Percentiles rank a stretch among this genome's conserved stretches.
These are phyloP conservation scores for Agrotis exclamationis DNA, from an alignment of 2,888 invertebrate species.

Conservation along the genomic window DNA sequence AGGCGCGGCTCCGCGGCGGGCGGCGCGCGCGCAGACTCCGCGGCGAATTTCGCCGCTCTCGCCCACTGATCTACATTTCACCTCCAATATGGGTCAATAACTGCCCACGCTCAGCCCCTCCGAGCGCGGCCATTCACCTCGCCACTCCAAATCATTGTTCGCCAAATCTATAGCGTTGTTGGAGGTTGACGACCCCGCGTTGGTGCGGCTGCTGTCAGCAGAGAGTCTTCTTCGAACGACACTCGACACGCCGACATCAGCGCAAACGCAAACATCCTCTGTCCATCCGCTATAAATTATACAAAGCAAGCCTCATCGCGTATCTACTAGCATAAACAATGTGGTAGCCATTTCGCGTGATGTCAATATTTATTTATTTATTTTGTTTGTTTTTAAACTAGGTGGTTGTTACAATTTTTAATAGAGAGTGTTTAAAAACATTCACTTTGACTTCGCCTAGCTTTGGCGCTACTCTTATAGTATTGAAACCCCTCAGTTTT, in stretches of 20 bases:
- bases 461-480: not conserved
- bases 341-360: slow-evolving; percentile 43
- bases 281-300: slow-evolving; percentile 64
- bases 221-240: slow-evolving; percentile 86
- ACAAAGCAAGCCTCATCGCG: slow-evolving; percentile 60
- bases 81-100: slow-evolving; percentile 91
- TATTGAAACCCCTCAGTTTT: too few species aligned
- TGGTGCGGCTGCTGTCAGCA: slow-evolving; percentile 81
- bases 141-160: slow-evolving; percentile 91
- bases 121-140: slow-evolving; percentile 90
- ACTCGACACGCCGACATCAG: slow-evolving; percentile 83
- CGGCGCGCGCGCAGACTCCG: slow-evolving; percentile 77
- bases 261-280: slow-evolving; percentile 85
- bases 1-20: slow-evolving; percentile 55
- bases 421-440: slow-evolving; percentile 30
- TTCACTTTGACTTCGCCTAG: slow-evolving; percentile 11
- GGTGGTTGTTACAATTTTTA: too few species aligned
- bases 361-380: slow-evolving; percentile 15
- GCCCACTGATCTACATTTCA: slow-evolving; percentile 92
- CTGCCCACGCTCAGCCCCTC: slow-evolving; percentile 91
- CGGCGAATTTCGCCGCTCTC: slow-evolving; percentile 90
- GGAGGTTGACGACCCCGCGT: slow-evolving; percentile 83
- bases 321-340: slow-evolving; percentile 65
- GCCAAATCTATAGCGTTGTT: slow-evolving; percentile 89
- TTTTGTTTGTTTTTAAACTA: slow-evolving; percentile 7